Base-by-base conservation (phyloP, 2,113 vertebrate genomes). In the Corythoichthys intestinalis region DNA sequence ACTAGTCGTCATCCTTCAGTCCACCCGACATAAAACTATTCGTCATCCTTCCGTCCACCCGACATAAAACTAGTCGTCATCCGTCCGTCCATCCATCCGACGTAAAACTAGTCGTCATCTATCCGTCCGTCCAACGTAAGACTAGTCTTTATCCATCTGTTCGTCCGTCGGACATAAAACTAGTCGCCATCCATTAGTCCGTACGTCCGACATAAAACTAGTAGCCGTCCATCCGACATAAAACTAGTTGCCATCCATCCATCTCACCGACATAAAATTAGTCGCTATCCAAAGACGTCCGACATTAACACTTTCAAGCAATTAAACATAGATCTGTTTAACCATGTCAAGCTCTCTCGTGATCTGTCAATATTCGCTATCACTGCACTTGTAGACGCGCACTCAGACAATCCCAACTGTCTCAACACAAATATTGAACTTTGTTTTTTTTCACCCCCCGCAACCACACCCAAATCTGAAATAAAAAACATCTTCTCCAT, bases 401-500 rank as follows among this genome's bases (percentile, higher is more conserved):
- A 44, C 41, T 44, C 9, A 44, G 41, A 44, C 41, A 44, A 44
- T 5, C 41, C 41, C 41, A 44, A 44, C 9, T 44, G 6, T 41
- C 41, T 52, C 13, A 52, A 5, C 12, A 4, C 12, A 1, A 17
- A 17, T 3, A 52, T 14, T 4, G 4, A 35, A 34, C 9, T 9
- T 1, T 34, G 3, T 11, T 2, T 14, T 34, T 34, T 14, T 37
- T 12, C 56, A 38, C 38, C 57, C 56, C 61, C 20, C 20, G 20
- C 20, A 28, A 28, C 20, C 28, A 60, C 10, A 35, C 46, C 48
- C 66, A 72, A 6, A 71, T 28, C 0, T 44, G 46, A 35, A 53
- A 50, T 47, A 38, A 12, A 17, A 20, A n/a, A 17, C 57, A 74
- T 52, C 53, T 72, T 73, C 71, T 57, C 56, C 76, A 83, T 65